A percentile compares a stretch with the other conserved stretches of the same genome.
These are phyloP conservation scores for Lethenteron reissneri DNA, from an alignment of 2,113 vertebrate genomes.

Conservation along the genomic window DNA sequence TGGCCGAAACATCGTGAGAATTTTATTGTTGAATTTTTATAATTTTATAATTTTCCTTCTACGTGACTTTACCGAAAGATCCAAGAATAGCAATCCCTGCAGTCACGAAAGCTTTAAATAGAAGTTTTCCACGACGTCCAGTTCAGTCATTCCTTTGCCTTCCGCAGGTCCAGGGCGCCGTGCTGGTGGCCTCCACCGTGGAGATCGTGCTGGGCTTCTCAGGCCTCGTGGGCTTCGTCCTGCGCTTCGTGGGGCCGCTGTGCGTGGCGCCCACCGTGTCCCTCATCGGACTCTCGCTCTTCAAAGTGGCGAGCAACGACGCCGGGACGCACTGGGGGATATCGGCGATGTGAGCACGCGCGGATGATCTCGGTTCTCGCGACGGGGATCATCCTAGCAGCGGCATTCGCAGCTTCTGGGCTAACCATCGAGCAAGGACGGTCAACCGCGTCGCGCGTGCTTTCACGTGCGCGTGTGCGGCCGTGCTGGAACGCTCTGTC, in stretches of 20 bases:
- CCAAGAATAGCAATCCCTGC: too few species aligned
- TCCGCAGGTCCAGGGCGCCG: conserved; percentile 55
- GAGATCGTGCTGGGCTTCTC: conserved; percentile 77
- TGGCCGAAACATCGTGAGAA: too few species aligned
- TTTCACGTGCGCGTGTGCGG: too few species aligned
- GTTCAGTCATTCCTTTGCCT: not conserved
- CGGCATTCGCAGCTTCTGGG: too few species aligned
- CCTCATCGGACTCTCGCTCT: conserved; percentile 64
- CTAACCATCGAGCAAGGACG: too few species aligned
- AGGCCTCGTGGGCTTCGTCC: conserved; percentile 62
- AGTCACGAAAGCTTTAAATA: too few species aligned
- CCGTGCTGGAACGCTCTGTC: too few species aligned
- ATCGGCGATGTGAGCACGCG: conserved; percentile 37
- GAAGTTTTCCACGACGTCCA: not conserved
- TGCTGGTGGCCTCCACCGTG: conserved; percentile 70
- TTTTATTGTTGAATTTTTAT: too few species aligned
- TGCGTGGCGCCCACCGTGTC: conserved; percentile 87
- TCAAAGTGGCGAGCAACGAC: conserved; percentile 37
- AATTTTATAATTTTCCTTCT: too few species aligned
- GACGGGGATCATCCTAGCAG: too few species aligned
- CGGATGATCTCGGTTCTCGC: not conserved
- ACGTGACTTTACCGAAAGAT: too few species aligned
- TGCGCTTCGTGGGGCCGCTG: conserved; percentile 74
- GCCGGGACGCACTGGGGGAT: conserved; percentile 83
- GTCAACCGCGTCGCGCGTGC: too few species aligned